phyloP scores from a whole-genome alignment of 2,797 vertebrate species.

The Poecilia velifera region DNA sequence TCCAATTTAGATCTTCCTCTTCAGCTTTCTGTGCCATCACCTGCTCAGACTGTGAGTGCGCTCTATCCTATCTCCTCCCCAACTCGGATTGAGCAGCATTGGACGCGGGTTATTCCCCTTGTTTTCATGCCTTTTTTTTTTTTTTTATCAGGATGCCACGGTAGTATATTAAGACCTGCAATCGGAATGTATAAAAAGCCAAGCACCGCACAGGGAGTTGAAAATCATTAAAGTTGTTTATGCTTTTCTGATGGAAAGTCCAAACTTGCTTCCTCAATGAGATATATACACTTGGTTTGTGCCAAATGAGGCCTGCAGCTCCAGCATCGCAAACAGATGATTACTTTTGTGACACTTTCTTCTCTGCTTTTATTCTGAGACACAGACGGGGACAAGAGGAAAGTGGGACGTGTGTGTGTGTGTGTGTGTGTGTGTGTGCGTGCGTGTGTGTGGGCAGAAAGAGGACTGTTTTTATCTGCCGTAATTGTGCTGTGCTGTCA shows the following conservation, averaged over 20 bases:
- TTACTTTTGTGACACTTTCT: slow-evolving; percentile 59
- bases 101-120: slow-evolving; percentile 45
- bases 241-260: slow-evolving; percentile 58
- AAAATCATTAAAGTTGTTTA: slow-evolving; percentile 75
- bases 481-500: neutral
- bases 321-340: slow-evolving; percentile 53
- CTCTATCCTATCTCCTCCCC: slow-evolving; percentile 62
- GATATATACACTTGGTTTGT: slow-evolving; percentile 55
- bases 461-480: slow-evolving; percentile 32
- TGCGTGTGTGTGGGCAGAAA: slow-evolving; percentile 9
- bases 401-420: slow-evolving; percentile 4
- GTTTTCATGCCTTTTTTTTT: slow-evolving; percentile 44
- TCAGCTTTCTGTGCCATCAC: slow-evolving; percentile 45
- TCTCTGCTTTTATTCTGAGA: slow-evolving; percentile 53
- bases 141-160: slow-evolving; percentile 52
- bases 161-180: slow-evolving; percentile 49
- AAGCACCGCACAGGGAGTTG: slow-evolving; percentile 28
- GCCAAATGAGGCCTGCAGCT: slow-evolving; percentile 54
- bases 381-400: slow-evolving; percentile 36
- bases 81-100: slow-evolving; percentile 55
- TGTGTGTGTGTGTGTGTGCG: too few relatives aligned
- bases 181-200: slow-evolving; percentile 24
- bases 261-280: slow-evolving; percentile 54
- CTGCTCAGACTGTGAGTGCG: slow-evolving; percentile 38
- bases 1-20: slow-evolving; percentile 82